phyloP scores from a whole-genome alignment of 2,113 vertebrate species.

The Neomonachus schauinslandi region DNA sequence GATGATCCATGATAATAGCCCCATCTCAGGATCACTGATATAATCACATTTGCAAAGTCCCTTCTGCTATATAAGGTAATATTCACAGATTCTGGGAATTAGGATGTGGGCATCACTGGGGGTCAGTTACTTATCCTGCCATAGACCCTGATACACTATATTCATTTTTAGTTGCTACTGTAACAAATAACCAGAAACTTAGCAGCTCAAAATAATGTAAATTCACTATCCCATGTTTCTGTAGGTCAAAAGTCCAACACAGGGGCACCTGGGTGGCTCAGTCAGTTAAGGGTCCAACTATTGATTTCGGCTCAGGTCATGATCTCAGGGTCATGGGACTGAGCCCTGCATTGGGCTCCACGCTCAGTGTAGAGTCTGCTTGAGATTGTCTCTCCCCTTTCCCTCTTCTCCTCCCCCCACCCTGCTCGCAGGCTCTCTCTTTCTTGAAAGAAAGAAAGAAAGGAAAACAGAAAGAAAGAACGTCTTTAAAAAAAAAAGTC shows the following conservation, averaged over 20 bases:
- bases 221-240: neutral
- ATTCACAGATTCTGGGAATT: neutral
- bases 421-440: neutral
- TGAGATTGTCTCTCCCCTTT: neutral
- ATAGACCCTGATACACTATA: neutral
- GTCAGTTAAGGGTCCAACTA: neutral
- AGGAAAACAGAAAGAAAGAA: neutral
- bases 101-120: neutral
- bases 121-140: neutral
- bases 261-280: neutral
- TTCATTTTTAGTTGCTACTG: neutral
- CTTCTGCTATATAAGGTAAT: neutral
- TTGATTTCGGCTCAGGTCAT: neutral
- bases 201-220: neutral
- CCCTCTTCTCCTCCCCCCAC: neutral
- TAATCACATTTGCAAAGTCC: neutral
- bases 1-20: neutral
- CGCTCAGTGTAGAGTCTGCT: neutral
- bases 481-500: neutral
- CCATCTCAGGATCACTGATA: neutral
- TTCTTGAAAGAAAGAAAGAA: neutral
- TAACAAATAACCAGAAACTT: neutral
- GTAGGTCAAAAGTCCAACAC: neutral
- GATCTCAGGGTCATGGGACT: neutral
- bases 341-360: neutral